Conservation (phyloP, 2,113 vertebrate species). For the Murina feae region DNA sequence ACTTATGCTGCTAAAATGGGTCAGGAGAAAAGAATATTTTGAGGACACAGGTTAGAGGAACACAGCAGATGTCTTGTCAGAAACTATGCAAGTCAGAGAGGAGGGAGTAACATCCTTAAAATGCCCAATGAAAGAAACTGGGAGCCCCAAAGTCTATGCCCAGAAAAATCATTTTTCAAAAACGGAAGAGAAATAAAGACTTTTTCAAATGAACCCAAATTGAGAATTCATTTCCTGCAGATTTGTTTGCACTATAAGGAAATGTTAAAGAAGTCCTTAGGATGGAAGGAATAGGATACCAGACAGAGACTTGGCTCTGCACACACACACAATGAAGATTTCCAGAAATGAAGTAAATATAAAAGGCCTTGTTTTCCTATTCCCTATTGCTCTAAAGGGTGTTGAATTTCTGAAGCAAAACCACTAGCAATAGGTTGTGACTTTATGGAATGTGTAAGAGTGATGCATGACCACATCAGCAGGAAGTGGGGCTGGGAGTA, state of each 20-base stretch:
- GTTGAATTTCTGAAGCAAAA: background rate
- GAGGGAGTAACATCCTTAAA: background rate
- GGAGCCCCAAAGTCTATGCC: no score
- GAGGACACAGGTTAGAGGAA: background rate
- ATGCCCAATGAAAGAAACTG: background rate
- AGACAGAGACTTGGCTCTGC: background rate
- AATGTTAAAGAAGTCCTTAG: background rate
- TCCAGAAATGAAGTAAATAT: background rate
- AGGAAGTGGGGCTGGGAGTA: background rate
- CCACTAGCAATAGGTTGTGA: background rate
- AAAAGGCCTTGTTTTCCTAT: background rate
- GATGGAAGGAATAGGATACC: background rate
- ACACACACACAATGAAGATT: background rate
- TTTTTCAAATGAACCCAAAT: background rate
- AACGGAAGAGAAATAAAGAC: background rate
- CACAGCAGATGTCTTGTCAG: background rate
- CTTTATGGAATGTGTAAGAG: background rate
- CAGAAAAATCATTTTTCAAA: background rate
- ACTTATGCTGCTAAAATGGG: background rate
- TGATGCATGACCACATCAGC: no score
- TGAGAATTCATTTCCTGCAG: background rate
- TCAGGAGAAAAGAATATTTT: background rate
- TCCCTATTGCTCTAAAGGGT: background rate
- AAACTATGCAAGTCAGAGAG: background rate
- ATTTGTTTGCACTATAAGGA: background rate